A percentile compares a stretch with the other conserved stretches of the same genome.
Conservation (phyloP, 2,113 vertebrate genomes). For the Melanotaenia duboulayi region DNA sequence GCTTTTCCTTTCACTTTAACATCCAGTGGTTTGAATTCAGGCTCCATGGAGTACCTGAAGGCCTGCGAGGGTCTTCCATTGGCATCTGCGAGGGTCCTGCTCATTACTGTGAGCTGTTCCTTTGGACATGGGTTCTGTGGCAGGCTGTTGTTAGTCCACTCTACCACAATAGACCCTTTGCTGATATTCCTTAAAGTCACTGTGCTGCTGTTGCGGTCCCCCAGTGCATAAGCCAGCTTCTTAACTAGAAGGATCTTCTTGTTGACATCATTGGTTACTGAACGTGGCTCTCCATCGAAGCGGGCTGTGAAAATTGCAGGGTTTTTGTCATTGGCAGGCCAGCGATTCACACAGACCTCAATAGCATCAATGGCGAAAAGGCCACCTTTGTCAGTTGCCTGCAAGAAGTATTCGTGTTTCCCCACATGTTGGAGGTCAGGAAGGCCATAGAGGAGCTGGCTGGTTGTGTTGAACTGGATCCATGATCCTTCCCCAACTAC, state of each 20-base stretch:
- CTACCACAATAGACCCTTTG: slow-evolving; percentile 92
- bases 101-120: slow-evolving; percentile 88
- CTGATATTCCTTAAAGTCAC: slow-evolving; percentile 90
- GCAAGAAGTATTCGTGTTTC: slow-evolving; percentile 97
- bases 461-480: slow-evolving; percentile 98
- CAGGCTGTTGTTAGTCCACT: slow-evolving; percentile 96
- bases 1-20: slow-evolving; percentile 85
- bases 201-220: slow-evolving; percentile 94
- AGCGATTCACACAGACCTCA: slow-evolving; percentile 92
- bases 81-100: slow-evolving; percentile 84
- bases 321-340: slow-evolving; percentile 86
- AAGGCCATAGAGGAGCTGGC: slow-evolving; percentile 95
- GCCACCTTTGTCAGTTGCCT: slow-evolving; percentile 93
- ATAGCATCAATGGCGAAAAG: slow-evolving; percentile 91
- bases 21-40: slow-evolving; percentile 89
- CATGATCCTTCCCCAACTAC: slow-evolving; percentile 89
- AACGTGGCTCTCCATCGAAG: slow-evolving; percentile 87
- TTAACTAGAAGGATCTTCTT: slow-evolving; percentile 95
- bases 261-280: slow-evolving; percentile 86
- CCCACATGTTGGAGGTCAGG: slow-evolving; percentile 88
- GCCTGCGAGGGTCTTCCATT: slow-evolving; percentile 79
- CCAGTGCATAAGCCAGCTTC: slow-evolving; percentile 90
- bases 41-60: slow-evolving; percentile 86
- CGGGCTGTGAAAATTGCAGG: slow-evolving; percentile 89
- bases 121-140: slow-evolving; percentile 90